phyloP scores from a whole-genome alignment of 1,140 invertebrate species.

The Sitobion miscanthi region DNA sequence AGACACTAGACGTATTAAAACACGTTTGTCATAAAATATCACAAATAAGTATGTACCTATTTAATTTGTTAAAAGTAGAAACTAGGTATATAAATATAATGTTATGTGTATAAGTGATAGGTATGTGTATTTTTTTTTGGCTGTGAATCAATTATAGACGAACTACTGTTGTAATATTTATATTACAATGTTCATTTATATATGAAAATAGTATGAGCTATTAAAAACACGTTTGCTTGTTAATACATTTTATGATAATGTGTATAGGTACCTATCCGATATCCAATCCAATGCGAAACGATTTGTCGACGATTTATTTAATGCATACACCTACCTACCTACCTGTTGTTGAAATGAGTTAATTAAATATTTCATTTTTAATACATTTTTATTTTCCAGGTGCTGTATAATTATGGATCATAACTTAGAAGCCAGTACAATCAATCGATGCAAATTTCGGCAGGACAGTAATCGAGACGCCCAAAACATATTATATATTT shows the following conservation, averaged over 20 bases:
- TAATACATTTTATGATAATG: constrained; percentile 41
- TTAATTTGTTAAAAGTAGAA: background rate
- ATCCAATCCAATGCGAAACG: background rate
- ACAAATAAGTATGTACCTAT: constrained; percentile 10
- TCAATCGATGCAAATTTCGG: constrained; percentile 12
- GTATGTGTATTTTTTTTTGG: background rate
- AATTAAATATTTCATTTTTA: constrained; percentile 35
- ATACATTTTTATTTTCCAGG: background rate
- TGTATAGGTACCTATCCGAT: background rate
- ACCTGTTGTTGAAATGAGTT: constrained; percentile 28
- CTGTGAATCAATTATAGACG: constrained; percentile 12
- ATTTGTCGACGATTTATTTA: constrained; percentile 15
- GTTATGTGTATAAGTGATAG: background rate
- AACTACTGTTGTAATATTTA: constrained; percentile 28
- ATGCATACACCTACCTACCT: background rate
- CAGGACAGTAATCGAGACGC: background rate
- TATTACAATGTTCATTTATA: background rate
- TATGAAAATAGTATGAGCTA: constrained; percentile 18
- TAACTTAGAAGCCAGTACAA: background rate
- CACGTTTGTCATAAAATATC: constrained; percentile 1
- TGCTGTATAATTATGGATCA: constrained; percentile 29
- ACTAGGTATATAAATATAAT: background rate
- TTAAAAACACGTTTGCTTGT: constrained; percentile 48
- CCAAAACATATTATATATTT: background rate
- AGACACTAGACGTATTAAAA: background rate